Evolutionary conservation across 2,797 vertebrate genomes (phyloP), one percentile per base, ranked within the genome.

Genomic region (Hafferia zeledoni): DNA sequence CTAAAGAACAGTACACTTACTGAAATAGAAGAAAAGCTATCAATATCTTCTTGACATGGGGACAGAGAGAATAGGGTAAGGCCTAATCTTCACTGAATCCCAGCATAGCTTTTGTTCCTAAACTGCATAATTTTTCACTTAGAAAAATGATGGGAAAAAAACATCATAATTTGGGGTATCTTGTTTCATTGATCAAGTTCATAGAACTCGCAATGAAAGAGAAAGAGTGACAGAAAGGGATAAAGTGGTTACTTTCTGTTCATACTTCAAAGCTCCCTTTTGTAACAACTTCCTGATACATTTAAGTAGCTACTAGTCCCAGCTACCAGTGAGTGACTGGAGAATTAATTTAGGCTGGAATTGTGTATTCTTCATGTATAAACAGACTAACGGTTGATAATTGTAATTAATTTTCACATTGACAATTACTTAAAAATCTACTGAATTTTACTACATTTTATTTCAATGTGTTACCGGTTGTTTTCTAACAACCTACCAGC

Each of bases 361-460:
- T 56, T 83, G 19, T 84, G 19, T 89, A 43, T 74, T 91, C 85
- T 64, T 87, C 84, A 8, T 6, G 2, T 33, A 30, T 46, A 33
- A 93, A 68, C 43, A 69, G 74, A 57, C 83, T 49, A 82, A 33
- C 14, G 57, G 24, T 59, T 94, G 77, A 60, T 89, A 85, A 77
- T 83, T 78, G 56, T 86, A 91, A 67, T 85, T 90, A 10, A 5
- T 87, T 94, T 94, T 83, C 47, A 84, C 12, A 27, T 39, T 91
- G 61, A 69, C 89, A 83, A 77, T 89, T 89, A 67, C 14, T 76
- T 59, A 13, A 70, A 96, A 81, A 37, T 67, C 11, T 24, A 31
- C 56, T 92, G 52, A 61, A 72, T 91, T 67, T 91, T 86, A 74
- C 83, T 56, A 41, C 5, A 33, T 88, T 93, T 89, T 71, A 56